Conservation (phyloP, 2,113 vertebrate genomes). For the Tretioscincus oriximinensis region DNA sequence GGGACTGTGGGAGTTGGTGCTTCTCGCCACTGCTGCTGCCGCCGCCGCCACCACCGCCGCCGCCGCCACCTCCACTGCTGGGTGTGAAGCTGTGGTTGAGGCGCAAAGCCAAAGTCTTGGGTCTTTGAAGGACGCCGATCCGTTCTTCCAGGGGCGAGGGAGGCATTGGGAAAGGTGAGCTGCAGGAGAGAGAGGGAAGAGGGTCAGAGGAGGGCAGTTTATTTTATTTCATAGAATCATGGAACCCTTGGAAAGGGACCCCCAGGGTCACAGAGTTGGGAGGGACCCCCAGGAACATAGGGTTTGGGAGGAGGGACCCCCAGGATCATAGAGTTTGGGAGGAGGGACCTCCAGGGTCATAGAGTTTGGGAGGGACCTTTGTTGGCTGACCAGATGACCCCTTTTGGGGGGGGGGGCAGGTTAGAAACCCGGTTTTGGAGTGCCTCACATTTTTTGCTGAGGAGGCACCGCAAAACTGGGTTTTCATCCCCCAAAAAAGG, state of each 20-base stretch:
- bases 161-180: constrained; percentile 77
- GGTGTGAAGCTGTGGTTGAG: constrained; percentile 64
- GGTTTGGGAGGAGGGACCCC: too few species aligned
- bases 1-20: constrained; percentile 33
- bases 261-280: neutral
- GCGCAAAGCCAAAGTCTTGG: constrained; percentile 72
- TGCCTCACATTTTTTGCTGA: too few species aligned
- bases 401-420: too few species aligned
- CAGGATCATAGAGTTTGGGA: too few species aligned
- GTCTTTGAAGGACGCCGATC: constrained; percentile 80
- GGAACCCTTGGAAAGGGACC: neutral
- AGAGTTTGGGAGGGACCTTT: too few species aligned
- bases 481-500: too few species aligned
- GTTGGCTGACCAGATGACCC: too few species aligned
- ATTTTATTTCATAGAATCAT: neutral
- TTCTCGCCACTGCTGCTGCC: neutral
- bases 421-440: too few species aligned
- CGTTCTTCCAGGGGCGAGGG: constrained; percentile 86
- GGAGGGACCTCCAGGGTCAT: too few species aligned
- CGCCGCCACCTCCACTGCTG: neutral
- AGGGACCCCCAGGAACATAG: too few species aligned
- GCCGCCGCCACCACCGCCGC: neutral
- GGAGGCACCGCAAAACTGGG: too few species aligned
- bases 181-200: constrained; percentile 49
- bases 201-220: neutral